phyloP scores from a whole-genome alignment of 2,888 invertebrate genomes.

The Aphodius granarius region DNA sequence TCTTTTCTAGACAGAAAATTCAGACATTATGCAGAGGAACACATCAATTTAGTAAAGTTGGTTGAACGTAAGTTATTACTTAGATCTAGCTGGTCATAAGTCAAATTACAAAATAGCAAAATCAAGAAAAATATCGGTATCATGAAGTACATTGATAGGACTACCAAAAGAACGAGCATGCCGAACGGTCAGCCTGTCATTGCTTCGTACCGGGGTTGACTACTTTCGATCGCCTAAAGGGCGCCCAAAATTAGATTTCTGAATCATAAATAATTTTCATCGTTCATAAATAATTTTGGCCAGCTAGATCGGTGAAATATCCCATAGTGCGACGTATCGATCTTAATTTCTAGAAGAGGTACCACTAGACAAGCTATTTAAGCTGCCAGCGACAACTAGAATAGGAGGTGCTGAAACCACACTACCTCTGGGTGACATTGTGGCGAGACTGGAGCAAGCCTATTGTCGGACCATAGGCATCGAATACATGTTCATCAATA shows the following conservation, averaged over 20 bases:
- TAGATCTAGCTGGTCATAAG: not conserved
- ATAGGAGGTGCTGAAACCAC: constrained; percentile 42
- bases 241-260: too few relatives aligned
- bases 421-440: constrained; percentile 42
- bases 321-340: not conserved
- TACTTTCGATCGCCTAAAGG: too few relatives aligned
- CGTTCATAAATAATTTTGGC: too few relatives aligned
- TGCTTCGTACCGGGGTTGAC: too few relatives aligned
- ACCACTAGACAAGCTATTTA: constrained; percentile 38
- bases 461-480: constrained; percentile 47
- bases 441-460: constrained; percentile 43
- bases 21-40: constrained; percentile 9
- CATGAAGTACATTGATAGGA: too few relatives aligned
- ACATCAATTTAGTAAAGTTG: not conserved
- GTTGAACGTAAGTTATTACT: constrained; percentile 7
- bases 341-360: constrained; percentile 9
- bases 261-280: too few relatives aligned
- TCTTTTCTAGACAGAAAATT: not conserved
- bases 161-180: too few relatives aligned
- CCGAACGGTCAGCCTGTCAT: too few relatives aligned
- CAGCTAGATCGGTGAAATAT: too few relatives aligned
- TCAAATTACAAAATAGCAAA: too few relatives aligned
- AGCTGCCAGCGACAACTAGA: constrained; percentile 38
- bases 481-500: constrained; percentile 46
- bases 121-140: too few relatives aligned